These are phyloP conservation scores for Heliconius ethilla DNA, from an alignment of 2,888 invertebrate genomes.

Conservation along the genomic window DNA sequence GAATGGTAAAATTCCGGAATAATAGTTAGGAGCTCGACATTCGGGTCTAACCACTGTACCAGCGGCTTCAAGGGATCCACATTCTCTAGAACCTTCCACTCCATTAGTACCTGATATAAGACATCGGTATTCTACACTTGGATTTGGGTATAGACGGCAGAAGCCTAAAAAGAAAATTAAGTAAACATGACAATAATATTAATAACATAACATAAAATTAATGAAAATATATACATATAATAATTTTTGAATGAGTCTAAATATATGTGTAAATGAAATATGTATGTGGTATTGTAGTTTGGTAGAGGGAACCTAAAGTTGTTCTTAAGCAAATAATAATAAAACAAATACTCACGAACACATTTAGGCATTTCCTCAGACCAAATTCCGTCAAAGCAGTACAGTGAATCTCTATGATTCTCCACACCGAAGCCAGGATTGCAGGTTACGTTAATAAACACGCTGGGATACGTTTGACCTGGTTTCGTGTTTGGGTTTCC, in stretches of 20 bases:
- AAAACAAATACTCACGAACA: constrained; percentile 52
- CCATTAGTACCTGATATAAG: constrained; percentile 42
- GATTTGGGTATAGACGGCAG: constrained; percentile 55
- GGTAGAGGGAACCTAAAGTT: no score
- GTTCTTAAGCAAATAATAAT: background rate
- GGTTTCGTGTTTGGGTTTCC: constrained; percentile 52
- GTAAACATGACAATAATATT: background rate
- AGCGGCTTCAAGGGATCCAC: constrained; percentile 53
- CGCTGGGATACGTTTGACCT: constrained; percentile 51
- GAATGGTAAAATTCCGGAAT: constrained; percentile 46
- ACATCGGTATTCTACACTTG: constrained; percentile 58
- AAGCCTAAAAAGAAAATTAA: constrained; percentile 50
- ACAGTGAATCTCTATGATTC: constrained; percentile 43
- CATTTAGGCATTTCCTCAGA: constrained; percentile 48
- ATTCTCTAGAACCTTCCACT: constrained; percentile 51
- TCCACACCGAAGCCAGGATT: constrained; percentile 55
- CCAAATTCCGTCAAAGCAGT: constrained; percentile 61
- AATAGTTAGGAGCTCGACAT: constrained; percentile 59
- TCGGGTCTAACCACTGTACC: constrained; percentile 55
- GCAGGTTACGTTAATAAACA: constrained; percentile 59
- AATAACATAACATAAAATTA: no score
- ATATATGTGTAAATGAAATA: no score
- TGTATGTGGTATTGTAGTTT: no score
- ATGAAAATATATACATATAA: no score
- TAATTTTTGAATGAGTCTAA: no score